Base-by-base conservation (phyloP, 2,888 invertebrate species). In the Empis livida region DNA sequence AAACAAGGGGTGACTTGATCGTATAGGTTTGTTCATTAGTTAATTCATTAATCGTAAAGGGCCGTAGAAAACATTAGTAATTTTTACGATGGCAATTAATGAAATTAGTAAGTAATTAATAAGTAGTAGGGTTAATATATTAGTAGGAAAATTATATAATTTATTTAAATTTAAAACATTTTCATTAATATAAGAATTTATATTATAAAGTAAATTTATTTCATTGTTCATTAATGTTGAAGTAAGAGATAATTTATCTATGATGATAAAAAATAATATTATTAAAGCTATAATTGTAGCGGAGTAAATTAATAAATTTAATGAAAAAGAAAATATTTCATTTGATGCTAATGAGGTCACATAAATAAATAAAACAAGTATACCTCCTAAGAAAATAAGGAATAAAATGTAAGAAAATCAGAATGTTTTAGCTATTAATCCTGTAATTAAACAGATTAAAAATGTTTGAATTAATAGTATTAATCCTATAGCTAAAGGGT, bases 361-460 rank as follows among this genome's bases (percentile, higher is more conserved):
- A 64, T 80, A 81, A 64, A 79, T 72, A 70, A 80, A 79, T 70
- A 80, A 56, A 10, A 81, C 73, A 71, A 81, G 56, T 71, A 81
- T 67, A 14, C 79, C 79, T 16, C 80, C 77, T 62, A 80, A 59
- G 63, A 79, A 77, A 57, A 76, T 72, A 68, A 79, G 59, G 60
- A 79, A 77, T 70, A 78, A 58, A 61, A 79, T 75, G 65, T 77
- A 77, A 0, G 75, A 75, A 59, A 74, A 78, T 76, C 76, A 78
- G 57, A 73, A 75, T 49, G 70, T 71, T 63, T 69, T 64, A 55
- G 69, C 67, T 60, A 75, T 53, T 62, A 72, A 59, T 44, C 75
- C 71, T 53, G 71, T 61, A 40, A 73, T 58, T 63, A 76, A 50
- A 50, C 71, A 70, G 44, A 70, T 67, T 58, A 73, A 53, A 54